Evolutionary conservation across 2,113 vertebrate species (phyloP).

Genomic region (Protobothrops mucrosquamatus): DNA sequence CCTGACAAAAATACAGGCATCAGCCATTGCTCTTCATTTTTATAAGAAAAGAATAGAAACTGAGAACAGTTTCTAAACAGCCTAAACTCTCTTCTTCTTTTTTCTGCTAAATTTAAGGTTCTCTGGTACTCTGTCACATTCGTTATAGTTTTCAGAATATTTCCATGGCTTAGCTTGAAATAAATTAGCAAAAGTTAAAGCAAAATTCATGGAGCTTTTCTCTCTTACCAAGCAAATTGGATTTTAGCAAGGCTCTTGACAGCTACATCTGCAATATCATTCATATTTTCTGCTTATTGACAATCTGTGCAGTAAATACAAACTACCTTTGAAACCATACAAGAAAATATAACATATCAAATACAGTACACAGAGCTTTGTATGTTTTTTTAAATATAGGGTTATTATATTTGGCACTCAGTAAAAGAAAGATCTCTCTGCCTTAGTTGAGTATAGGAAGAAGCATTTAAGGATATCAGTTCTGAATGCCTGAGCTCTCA

Average conservation of each 20-base stretch:
- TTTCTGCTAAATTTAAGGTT: constrained; percentile 68
- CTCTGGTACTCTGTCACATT: constrained; percentile 74
- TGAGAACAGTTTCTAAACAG: no score
- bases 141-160: constrained; percentile 64
- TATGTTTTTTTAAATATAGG: constrained; percentile 33
- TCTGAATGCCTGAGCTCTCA: background rate
- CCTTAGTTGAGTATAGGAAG: constrained; percentile 24
- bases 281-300: constrained; percentile 35
- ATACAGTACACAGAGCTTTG: constrained; percentile 19
- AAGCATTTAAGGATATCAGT: constrained; percentile 25
- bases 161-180: constrained; percentile 48
- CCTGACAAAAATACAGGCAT: no score
- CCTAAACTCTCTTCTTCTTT: background rate
- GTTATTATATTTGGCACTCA: constrained; percentile 17
- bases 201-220: background rate
- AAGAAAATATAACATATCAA: constrained; percentile 33
- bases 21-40: no score
- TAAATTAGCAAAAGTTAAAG: background rate
- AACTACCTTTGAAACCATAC: constrained; percentile 46
- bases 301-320: constrained; percentile 34
- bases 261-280: background rate
- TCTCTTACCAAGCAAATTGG: background rate
- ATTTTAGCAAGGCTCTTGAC: background rate
- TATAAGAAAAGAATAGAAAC: no score
- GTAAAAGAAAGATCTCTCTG: constrained; percentile 33